Base-by-base conservation (phyloP, 2,113 vertebrate genomes). In the Manacus vitellinus region DNA sequence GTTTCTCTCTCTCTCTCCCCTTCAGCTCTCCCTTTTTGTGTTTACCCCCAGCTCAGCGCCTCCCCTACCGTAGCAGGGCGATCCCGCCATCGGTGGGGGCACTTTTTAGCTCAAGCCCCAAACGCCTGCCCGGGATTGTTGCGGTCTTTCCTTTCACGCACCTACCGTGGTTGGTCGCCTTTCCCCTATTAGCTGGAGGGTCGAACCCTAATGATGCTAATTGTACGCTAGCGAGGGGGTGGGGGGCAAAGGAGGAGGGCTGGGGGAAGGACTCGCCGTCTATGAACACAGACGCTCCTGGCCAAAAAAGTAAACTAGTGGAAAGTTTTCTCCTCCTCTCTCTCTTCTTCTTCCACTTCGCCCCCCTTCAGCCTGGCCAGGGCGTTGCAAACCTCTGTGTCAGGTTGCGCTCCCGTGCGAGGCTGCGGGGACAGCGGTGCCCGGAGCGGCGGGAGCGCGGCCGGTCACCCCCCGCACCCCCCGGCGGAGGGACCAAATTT, bases 301-400 rank as follows among this genome's bases (percentile, higher is more conserved):
- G 73, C 87, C 94, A 90, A 85, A 92, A 92, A 81, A 90, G 66
- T 72, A 55, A 74, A 84, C 61, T 74, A 84, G 91, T 87, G 93
- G 95, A 89, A 95, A 95, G 93, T 92, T 97, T 93, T 94, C 85
- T 89, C 92, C 86, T 88, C 85, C 85, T 84, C 71, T 93, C 82
- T 35, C 41, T 55, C 81, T 90, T 66, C 65, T 61, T 51, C 83
- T 91, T 82, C 56, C 62, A 33, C 79, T 92, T 90, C 65, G 35
- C 75, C n/a, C 54, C 71, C 47, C 33, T 83, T 54, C 78, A 49
- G 8, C 35, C 84, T 10, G 55, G 41, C 67, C 78, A 19, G 35
- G 54, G 85, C 67, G 35, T 14, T 44, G 88, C 85, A 33, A 33
- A 17, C 2, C 14, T 8, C 61, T 27, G 80, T 24, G 67, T 17